Base-by-base conservation (phyloP, 2,888 invertebrate species). In the Hipparchia semele region DNA sequence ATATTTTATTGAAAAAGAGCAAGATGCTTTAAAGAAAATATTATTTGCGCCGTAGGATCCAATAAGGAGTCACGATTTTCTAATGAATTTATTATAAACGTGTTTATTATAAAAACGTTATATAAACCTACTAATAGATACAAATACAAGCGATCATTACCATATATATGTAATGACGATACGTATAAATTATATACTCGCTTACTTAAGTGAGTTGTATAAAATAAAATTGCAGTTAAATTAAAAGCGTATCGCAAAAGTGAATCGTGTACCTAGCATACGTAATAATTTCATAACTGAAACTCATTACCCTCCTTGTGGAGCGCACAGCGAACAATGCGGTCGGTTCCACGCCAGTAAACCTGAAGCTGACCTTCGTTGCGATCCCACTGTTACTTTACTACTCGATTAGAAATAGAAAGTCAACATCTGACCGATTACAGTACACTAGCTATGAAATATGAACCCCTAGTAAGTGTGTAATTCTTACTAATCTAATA, bases 201-300 rank as follows among this genome's bases (percentile, higher is more conserved):
- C 12, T 45, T 64, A 64, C 51, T 51, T 64, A 64, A 64, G 0
- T 23, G 23, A 49, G 23, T 53, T 33, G 6, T 54, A 53, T 51
- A 33, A 65, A 65, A 53, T 53, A 39, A 33, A 49, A 4, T 12
- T 51, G 7, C 53, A 6, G 2, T 12, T n/a, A n/a, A 58, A 67
- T 56, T 67, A 66, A 33, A 23, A 8, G n/a, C 8, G 13, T 56
- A 65, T 64, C 65, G 65, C 39, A 62, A 62, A 54, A 56, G 56
- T 46, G 45, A 33, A 33, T 45, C 46, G 51, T 51, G 49, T n/a
- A 8, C 12, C 6, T 54, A 13, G n/a, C 6, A 23, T 23, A 54
- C 69, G 69, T 69, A 69, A 69, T 61, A 61, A 49, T 69, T 69
- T 61, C 69, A 61, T 69, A 69, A 69, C 39, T 49, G 12, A 68